Conservation (phyloP, 2,888 invertebrate species). For the Agrotis segetum region DNA sequence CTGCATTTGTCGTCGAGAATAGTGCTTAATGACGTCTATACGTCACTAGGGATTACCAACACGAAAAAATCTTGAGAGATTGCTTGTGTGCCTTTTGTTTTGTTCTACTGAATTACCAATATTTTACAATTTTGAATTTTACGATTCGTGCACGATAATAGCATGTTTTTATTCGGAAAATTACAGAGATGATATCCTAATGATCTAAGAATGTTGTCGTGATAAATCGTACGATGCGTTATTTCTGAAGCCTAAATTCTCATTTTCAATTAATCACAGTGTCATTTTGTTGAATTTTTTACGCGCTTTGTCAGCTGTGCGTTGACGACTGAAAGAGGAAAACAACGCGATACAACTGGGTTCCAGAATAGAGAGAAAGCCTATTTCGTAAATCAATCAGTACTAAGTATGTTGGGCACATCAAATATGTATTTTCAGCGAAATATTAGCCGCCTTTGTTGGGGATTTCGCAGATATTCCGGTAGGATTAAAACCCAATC, state of each 20-base stretch:
- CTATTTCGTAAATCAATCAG: conserved; percentile 73
- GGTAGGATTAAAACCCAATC: conserved; percentile 81
- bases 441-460: conserved; percentile 72
- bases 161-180: conserved; percentile 46
- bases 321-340: conserved; percentile 26
- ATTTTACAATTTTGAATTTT: conserved; percentile 50
- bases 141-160: conserved; percentile 36
- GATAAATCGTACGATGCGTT: conserved; percentile 51
- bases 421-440: conserved; percentile 75
- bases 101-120: conserved; percentile 44
- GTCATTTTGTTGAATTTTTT: conserved; percentile 48
- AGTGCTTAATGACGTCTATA: conserved; percentile 29
- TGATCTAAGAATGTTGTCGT: conserved; percentile 47
- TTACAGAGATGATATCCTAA: conserved; percentile 43
- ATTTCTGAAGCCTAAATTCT: conserved; percentile 43
- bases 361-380: conserved; percentile 60
- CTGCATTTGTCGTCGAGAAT: conserved; percentile 27
- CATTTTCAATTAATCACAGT: conserved; percentile 43
- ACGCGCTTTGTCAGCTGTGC: conserved; percentile 23
- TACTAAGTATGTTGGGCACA: conserved; percentile 69
- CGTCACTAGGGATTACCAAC: conserved; percentile 43
- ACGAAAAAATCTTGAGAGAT: conserved; percentile 24
- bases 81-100: conserved; percentile 27
- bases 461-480: conserved; percentile 76
- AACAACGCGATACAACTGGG: conserved; percentile 26